A percentile compares a stretch with the other conserved stretches of the same genome.
These are phyloP conservation scores for Drosophila obscura DNA, from an alignment of 1,140 invertebrate genomes.

Conservation along the genomic window DNA sequence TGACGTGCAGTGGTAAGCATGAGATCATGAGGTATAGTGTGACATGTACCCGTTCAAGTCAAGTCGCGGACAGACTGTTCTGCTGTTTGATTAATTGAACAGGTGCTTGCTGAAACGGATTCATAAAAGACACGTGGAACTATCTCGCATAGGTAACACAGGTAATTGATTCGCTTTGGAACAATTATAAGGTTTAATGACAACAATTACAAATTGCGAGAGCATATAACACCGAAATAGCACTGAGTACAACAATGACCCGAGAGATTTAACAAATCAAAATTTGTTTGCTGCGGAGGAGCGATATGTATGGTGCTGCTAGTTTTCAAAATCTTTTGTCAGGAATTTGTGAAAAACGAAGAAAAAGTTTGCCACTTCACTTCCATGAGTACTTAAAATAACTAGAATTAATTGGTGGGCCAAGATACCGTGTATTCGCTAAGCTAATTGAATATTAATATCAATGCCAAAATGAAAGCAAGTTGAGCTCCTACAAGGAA, in stretches of 20 bases:
- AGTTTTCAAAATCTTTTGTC: slow-evolving; percentile 22
- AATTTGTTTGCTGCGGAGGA: slow-evolving; percentile 22
- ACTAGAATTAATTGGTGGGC: slow-evolving; percentile 72
- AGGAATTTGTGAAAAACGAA: background rate
- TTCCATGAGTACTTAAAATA: slow-evolving; percentile 64
- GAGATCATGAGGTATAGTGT: slow-evolving; percentile 19
- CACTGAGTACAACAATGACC: slow-evolving; percentile 4
- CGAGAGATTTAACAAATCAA: slow-evolving; percentile 37
- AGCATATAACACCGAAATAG: slow-evolving; percentile 52
- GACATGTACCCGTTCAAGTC: slow-evolving; percentile 5
- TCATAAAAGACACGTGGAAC: background rate
- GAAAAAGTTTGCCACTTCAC: slow-evolving; percentile 36
- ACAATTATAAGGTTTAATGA: slow-evolving; percentile 64
- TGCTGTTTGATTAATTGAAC: slow-evolving; percentile 61
- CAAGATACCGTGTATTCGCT: slow-evolving; percentile 35
- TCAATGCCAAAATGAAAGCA: slow-evolving; percentile 65
- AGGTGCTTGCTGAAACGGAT: slow-evolving; percentile 16
- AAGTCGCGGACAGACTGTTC: slow-evolving; percentile 26
- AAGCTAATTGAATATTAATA: slow-evolving; percentile 78
- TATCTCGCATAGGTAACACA: background rate
- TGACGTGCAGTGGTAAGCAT: slow-evolving; percentile 42
- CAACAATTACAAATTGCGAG: slow-evolving; percentile 53
- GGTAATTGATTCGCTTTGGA: slow-evolving; percentile 42
- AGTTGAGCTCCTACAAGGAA: slow-evolving; percentile 35
- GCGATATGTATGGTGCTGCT: slow-evolving; percentile 29